Percentiles rank a stretch among this genome's conserved stretches.
Conservation (phyloP, 2,797 vertebrate genomes). For the Pelobates cultripes region DNA sequence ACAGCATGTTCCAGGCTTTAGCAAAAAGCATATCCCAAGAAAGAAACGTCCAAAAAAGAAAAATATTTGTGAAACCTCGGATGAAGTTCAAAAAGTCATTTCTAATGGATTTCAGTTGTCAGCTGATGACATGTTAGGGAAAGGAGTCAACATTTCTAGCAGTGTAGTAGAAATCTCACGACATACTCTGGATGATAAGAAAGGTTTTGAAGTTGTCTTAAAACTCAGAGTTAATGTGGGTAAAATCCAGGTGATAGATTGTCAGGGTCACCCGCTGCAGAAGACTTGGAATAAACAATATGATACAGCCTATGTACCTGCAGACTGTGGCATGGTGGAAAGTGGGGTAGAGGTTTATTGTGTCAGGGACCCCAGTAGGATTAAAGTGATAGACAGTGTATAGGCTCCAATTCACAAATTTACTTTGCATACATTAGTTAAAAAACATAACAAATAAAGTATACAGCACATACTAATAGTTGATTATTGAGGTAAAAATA, state of each 20-base stretch:
- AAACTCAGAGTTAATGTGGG: constrained; percentile 18
- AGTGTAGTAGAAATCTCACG: not conserved
- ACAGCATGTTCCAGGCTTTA: no score
- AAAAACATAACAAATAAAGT: no score
- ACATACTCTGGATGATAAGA: not conserved
- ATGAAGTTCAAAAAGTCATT: not conserved
- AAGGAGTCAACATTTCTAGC: not conserved
- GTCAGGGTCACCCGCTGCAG: not conserved
- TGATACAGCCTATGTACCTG: constrained; percentile 32
- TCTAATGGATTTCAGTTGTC: not conserved
- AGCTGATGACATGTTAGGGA: not conserved
- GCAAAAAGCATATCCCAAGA: no score
- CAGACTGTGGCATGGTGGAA: constrained; percentile 15
- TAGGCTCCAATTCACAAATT: not conserved
- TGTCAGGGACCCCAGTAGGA: constrained; percentile 21
- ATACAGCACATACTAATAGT: no score
- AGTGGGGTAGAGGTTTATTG: constrained; percentile 18
- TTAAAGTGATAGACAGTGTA: constrained; percentile 15
- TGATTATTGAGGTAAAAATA: no score
- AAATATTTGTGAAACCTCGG: not conserved
- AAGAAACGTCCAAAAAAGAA: no score
- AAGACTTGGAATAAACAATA: not conserved
- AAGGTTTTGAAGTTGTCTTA: constrained; percentile 7
- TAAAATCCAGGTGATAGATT: not conserved
- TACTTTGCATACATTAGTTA: no score